Evolutionary conservation across 2,888 invertebrate species (phyloP), one percentile per base, ranked within the genome.

Genomic region (Orthosia gracilis): DNA sequence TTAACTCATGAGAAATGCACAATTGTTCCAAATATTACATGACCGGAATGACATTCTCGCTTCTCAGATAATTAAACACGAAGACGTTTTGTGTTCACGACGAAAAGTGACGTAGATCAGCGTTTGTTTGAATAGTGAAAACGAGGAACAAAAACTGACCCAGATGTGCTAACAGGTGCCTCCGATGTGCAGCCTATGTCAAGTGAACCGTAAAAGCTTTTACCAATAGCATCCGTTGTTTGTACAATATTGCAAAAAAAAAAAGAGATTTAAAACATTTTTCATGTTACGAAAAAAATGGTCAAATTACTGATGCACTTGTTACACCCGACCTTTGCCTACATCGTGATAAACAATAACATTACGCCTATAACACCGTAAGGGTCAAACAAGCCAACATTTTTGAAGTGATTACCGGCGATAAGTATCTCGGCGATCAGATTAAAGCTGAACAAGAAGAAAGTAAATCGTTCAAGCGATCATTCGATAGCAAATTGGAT

Each of bases 91-190:
- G 26, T 59, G 73, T 72, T 80, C 75, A 85, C 88, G 84, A 88
- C 85, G 85, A 76, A 85, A 71, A 87, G 85, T 88, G 83, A 86
- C 87, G 87, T 85, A 79, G 81, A 86, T 76, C 79, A 81, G 76
- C 78, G 86, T 92, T 92, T 93, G 89, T 94, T 93, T 94, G 91
- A 90, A 93, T 91, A 94, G 94, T 94, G 93, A 94, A 94, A 93
- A 92, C 91, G 87, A 76, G 69, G 69, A 78, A 89, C 89, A 94
- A 94, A 94, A 94, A 92, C 87, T 93, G 93, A 92, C 94, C 94
- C 76, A 94, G 92, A 93, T 93, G 89, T 88, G 89, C 92, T 91
- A 93, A 91, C 92, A 93, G 92, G 90, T 93, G 91, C 86, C 86
- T 87, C 78, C 87, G 84, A 90, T 90, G 89, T 89, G 85, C 88